Evolutionary conservation across 2,888 invertebrate genomes (phyloP), one percentile per base, ranked within the genome.

Genomic region (Limnephilus rhombicus): DNA sequence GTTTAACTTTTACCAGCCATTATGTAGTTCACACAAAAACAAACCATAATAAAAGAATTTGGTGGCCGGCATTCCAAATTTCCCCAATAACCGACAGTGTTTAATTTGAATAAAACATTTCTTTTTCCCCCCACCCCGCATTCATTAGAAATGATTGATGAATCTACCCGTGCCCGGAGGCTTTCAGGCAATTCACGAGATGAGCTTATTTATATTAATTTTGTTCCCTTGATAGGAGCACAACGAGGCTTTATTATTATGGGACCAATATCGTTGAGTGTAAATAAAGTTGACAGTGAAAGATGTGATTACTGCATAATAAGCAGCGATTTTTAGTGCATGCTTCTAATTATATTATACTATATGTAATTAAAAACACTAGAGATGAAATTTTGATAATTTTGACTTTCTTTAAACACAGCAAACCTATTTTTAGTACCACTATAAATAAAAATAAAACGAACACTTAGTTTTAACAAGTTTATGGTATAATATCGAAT

Each of bases 81-180:
- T 18, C 34, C 31, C 9, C 83, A 83, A 83, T 18, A 83, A 83
- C 83, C 37, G 37, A 83, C 31, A 31, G 83, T 24, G 15, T 34
- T 18, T 83, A 29, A 31, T 83, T 83, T 83, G 4, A 34, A 18
- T 34, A 34, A 34, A 34, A 34, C 15, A 24, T 83, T 83, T 37
- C 15, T 24, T 83, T 83, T 83, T 37, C 34, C 15, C 37, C 83
- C 18, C 18, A 83, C 37, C 24, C 82, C 13, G 83, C 24, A 37
- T 83, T 83, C 83, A 83, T 83, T 83, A 83, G 37, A 83, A 83
- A 83, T 83, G 83, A 83, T 83, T 83, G 37, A 83, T 83, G 83
- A 34, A 18, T 34, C 37, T 37, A 18, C 83, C 18, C 31, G 31
- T 34, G 37, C 83, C 83, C 37, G 37, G 37, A 83, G 83, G 83